Evolutionary conservation across 2,797 vertebrate genomes (phyloP).

Genomic region (Harpagifer antarcticus): DNA sequence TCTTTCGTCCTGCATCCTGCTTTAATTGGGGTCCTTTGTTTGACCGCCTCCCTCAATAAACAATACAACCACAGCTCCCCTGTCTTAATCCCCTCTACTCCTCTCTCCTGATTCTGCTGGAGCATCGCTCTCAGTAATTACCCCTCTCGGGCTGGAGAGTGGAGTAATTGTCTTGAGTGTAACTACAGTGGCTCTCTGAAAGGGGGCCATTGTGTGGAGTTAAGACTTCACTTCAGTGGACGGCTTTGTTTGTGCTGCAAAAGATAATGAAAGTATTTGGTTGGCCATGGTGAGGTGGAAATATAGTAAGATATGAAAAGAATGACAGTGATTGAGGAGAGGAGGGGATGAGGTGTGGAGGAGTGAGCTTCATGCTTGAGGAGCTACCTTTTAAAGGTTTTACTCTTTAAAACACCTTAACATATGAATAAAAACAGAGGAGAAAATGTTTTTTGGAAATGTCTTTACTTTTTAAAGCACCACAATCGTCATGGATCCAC

Average conservation of each 20-base stretch:
- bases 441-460: constrained; percentile 46
- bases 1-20: constrained; percentile 64
- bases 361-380: constrained; percentile 7
- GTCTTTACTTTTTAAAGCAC: constrained; percentile 80
- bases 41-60: constrained; percentile 83
- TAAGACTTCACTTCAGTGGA: constrained; percentile 81
- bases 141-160: constrained; percentile 80
- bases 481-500: constrained; percentile 64
- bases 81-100: constrained; percentile 68
- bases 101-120: constrained; percentile 68
- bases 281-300: constrained; percentile 69
- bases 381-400: constrained; percentile 10
- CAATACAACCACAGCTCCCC: constrained; percentile 76
- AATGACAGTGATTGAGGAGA: constrained; percentile 37
- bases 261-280: constrained; percentile 87
- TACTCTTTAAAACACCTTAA: constrained; percentile 4
- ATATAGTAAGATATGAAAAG: constrained; percentile 66
- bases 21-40: constrained; percentile 79
- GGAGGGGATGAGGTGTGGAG: constrained; percentile 32
- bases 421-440: constrained; percentile 52
- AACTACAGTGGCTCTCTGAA: constrained; percentile 85
- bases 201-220: constrained; percentile 85
- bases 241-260: constrained; percentile 83
- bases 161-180: constrained; percentile 85
- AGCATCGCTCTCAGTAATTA: constrained; percentile 85